A percentile compares a stretch with the other conserved stretches of the same genome.
Evolutionary conservation across 2,113 vertebrate genomes (phyloP).

Genomic region (Paratilapia polleni): DNA sequence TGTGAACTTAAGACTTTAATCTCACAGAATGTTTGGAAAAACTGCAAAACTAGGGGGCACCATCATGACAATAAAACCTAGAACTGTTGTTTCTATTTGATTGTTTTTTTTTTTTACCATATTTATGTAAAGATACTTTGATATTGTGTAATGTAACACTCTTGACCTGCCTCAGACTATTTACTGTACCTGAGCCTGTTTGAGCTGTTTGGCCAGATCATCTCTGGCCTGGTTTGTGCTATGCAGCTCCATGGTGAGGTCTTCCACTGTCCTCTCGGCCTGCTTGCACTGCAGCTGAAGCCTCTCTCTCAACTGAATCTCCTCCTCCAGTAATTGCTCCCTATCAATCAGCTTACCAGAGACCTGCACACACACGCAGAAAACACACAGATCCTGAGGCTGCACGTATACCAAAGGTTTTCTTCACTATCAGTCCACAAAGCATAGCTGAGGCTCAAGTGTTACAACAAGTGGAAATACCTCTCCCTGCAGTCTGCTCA

Average conservation of each 20-base stretch:
- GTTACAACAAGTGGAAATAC: conserved; percentile 29
- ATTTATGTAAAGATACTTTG: background rate
- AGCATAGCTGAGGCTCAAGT: background rate
- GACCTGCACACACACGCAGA: conserved; percentile 58
- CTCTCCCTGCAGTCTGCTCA: conserved; percentile 79
- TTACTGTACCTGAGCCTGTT: conserved; percentile 73
- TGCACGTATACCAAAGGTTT: background rate
- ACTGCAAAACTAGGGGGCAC: too few species aligned
- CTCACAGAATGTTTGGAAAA: too few species aligned
- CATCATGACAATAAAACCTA: background rate
- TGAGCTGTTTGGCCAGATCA: conserved; percentile 79
- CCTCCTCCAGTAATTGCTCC: conserved; percentile 79
- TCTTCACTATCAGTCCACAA: background rate
- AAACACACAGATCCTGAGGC: background rate
- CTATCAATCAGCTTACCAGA: conserved; percentile 79
- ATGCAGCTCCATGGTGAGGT: conserved; percentile 81
- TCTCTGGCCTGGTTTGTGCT: conserved; percentile 74
- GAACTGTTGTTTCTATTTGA: background rate
- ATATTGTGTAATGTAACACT: background rate
- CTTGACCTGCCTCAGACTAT: background rate
- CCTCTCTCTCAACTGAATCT: conserved; percentile 82
- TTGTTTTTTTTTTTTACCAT: background rate
- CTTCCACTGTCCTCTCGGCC: conserved; percentile 78
- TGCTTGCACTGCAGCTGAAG: conserved; percentile 82
- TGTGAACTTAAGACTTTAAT: too few species aligned